Conservation (phyloP, 2,888 invertebrate genomes). For the Ferdinandea cuprea region DNA sequence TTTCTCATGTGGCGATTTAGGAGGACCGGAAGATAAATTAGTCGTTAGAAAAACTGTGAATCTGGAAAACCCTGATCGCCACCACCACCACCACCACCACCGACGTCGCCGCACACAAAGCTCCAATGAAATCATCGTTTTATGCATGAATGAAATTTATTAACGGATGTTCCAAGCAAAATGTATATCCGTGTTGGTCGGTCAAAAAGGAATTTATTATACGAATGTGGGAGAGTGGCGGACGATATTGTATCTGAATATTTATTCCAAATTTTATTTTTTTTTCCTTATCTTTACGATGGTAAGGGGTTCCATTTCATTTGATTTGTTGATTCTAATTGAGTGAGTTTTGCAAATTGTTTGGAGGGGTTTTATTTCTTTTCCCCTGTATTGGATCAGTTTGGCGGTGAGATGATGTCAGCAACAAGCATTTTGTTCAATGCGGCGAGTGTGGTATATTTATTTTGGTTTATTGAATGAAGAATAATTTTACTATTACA, state of each 20-base stretch:
- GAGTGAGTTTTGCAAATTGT: conserved; percentile 31
- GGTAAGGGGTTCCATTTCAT: conserved; percentile 14
- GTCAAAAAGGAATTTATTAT: conserved; percentile 61
- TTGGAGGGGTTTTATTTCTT: too few relatives aligned
- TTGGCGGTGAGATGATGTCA: conserved; percentile 24
- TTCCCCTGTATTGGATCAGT: neutral
- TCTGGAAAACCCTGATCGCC: conserved; percentile 65
- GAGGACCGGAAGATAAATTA: conserved; percentile 70
- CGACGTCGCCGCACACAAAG: conserved; percentile 52
- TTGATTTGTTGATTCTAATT: conserved; percentile 57
- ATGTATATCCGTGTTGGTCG: conserved; percentile 55
- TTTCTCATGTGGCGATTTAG: conserved; percentile 14
- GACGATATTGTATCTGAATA: conserved; percentile 33
- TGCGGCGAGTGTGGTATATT: too few relatives aligned
- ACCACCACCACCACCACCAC: too few relatives aligned
- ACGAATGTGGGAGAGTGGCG: conserved; percentile 1
- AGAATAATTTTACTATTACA: too few relatives aligned
- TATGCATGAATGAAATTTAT: conserved; percentile 70
- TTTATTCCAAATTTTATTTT: conserved; percentile 27
- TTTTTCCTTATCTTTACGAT: conserved; percentile 14
- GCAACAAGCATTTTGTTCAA: neutral
- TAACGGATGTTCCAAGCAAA: conserved; percentile 61
- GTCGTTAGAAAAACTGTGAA: conserved; percentile 71
- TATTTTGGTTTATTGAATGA: too few relatives aligned
- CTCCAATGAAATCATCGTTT: conserved; percentile 72